These are phyloP conservation scores for Platygyra sinensis DNA, from an alignment of 64 coral and sea anemone species.

Conservation along the genomic window DNA sequence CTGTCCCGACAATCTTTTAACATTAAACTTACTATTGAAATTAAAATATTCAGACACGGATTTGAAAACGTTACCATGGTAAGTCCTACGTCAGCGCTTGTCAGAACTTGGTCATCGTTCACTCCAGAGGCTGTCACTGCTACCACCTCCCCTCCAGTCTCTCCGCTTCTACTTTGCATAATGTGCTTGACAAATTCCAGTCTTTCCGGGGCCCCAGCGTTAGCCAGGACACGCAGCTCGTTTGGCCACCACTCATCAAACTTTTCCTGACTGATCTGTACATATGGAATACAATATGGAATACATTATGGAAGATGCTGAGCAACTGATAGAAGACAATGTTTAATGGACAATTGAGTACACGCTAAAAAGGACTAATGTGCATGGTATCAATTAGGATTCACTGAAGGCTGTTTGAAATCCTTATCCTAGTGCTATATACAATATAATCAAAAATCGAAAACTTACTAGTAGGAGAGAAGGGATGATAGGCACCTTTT, in stretches of 20 bases:
- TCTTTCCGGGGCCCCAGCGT: slow-evolving; percentile 62
- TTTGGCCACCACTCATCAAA: slow-evolving; percentile 85
- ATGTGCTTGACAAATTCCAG: slow-evolving; percentile 47
- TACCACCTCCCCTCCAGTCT: slow-evolving; percentile 36
- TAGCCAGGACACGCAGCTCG: slow-evolving; percentile 65
- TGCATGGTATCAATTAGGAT: neutral
- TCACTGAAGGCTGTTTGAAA: too few species aligned
- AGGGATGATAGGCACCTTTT: too few species aligned
- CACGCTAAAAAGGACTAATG: neutral
- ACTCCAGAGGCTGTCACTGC: slow-evolving; percentile 86
- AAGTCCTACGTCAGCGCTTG: slow-evolving; percentile 77
- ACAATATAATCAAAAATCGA: too few species aligned
- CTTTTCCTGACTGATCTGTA: slow-evolving; percentile 37
- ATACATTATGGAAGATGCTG: neutral
- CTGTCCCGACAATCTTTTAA: too few species aligned
- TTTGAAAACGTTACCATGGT: slow-evolving; percentile 73
- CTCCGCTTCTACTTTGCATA: slow-evolving; percentile 33
- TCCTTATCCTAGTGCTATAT: too few species aligned
- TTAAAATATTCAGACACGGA: neutral
- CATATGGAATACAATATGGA: too few species aligned
- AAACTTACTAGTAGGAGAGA: too few species aligned
- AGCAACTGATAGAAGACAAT: neutral
- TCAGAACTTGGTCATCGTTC: slow-evolving; percentile 75
- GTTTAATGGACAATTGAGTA: neutral
- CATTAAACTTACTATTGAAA: too few species aligned